Conservation (phyloP, 2,113 vertebrate species). For the Coracopsis vasa region DNA sequence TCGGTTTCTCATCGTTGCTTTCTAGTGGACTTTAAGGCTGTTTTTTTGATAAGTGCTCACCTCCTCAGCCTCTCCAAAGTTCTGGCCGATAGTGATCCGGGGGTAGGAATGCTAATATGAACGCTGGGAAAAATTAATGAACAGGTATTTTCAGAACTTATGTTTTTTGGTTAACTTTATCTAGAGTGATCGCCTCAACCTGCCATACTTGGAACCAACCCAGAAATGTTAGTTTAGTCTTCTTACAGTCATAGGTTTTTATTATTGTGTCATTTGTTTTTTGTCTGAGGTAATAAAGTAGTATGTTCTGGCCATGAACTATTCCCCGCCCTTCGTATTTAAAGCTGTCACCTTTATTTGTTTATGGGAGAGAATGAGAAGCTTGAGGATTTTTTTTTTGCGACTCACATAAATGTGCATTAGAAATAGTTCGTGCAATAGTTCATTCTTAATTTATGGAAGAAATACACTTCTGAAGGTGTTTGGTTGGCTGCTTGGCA, state of each 20-base stretch:
- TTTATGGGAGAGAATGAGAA: not conserved
- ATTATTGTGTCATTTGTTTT: not conserved
- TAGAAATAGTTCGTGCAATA: not conserved
- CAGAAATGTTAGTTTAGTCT: not conserved
- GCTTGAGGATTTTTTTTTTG: not conserved
- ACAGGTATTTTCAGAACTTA: fast-evolving
- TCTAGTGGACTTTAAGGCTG: not conserved
- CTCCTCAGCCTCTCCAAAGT: not conserved
- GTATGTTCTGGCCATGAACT: not conserved
- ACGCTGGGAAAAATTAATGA: not conserved
- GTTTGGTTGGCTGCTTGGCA: not conserved
- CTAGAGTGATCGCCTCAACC: not conserved
- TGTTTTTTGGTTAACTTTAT: not conserved
- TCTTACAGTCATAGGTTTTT: not conserved
- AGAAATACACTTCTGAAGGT: not conserved
- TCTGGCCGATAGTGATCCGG: not conserved
- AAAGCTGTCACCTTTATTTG: not conserved
- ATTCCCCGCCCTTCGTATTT: not conserved
- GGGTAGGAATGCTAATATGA: not conserved
- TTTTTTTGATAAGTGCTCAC: not conserved
- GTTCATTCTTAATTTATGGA: not conserved
- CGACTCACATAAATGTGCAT: fast-evolving
- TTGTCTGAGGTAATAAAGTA: not conserved
- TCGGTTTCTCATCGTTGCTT: not conserved
- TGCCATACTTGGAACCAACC: not conserved